Evolutionary conservation across 2,888 invertebrate genomes (phyloP), one percentile per base, ranked within the genome.

Genomic region (Nebria salina): DNA sequence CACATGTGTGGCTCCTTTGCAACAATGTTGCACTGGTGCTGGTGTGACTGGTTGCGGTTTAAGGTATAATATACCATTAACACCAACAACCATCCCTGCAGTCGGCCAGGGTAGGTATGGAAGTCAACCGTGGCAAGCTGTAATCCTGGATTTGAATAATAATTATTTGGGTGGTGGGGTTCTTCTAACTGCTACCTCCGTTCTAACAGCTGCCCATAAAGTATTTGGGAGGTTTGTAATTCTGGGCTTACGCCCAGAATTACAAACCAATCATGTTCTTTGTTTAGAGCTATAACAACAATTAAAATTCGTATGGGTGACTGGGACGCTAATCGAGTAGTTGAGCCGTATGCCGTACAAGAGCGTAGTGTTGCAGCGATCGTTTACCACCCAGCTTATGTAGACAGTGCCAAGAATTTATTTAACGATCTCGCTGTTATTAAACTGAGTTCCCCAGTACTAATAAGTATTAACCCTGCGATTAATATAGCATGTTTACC

Each of bases 371-470:
- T 94, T n/a, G n/a, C 85, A 8, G 77, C 76, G 26, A 85, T 88
- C 77, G 77, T 82, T 9, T 76, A 86, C 7, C 93, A 94, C 85
- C 91, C 95, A 0, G 90, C 91, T 15, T 97, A 92, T 87, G 93
- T 94, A 86, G 88, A 93, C 0, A 90, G 90, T 79, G 73, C 73
- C 3, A 76, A 66, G 5, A 96, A 95, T 83, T 90, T 97, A 72
- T 93, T 93, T 84, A 96, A 95, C 86, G 96, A 97, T 87, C 91
- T 98, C 64, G 97, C 96, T 1, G 90, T 98, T 0, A 87, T 98
- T 42, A 91, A 93, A 82, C 88, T 98, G n/a, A 89, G 91, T 84
- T 86, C 90, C 0, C 86, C 92, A 0, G 92, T 94, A 20, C 90
- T 91, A 0, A 86, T 93, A 7, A 91, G 91, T 0, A 87, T 90